Evolutionary conservation across 2,797 vertebrate species (phyloP), one percentile per base, ranked within the genome.

Genomic region (Eidolon dupreanum): DNA sequence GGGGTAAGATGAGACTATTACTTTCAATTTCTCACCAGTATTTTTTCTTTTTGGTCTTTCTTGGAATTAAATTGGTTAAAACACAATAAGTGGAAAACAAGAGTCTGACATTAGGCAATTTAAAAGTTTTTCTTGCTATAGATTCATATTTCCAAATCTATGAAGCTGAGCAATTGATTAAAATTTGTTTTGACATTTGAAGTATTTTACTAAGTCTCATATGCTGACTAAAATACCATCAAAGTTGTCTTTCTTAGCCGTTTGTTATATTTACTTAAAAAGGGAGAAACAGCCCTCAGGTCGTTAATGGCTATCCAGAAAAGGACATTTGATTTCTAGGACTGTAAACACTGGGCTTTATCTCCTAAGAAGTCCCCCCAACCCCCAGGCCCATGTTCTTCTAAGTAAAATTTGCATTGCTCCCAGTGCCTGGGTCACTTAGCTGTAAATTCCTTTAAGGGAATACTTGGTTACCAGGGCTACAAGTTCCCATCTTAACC

Each of bases 401-500:
- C 63, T 84, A 79, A 93, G 88, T 94, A 97, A 97, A 97, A 96
- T 89, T 93, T 94, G 12, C 63, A 38, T 97, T 97, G 97, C 96
- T 96, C 93, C 87, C 94, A 86, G 96, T 94, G 95, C 92, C 96
- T 95, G 94, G 96, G 97, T 97, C 97, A 97, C 90, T 98, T 96
- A 96, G 87, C 97, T 96, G 96, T 97, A 98, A 97, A 98, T 98
- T 98, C 98, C 98, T 98, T 96, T 86, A 97, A 96, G 96, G 96
- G 96, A 98, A 98, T 96, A 96, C 98, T 97, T 53, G 89, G 98
- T 98, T 98, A 97, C 98, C 97, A 97, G 96, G 98, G 98, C 96
- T 98, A 98, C 98, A 97, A 90, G 92, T 98, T 97, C 95, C 96
- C 96, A 84, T 97, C 96, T 97, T 95, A 97, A 93, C 77, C 77